Conservation (phyloP, 2,113 vertebrate genomes). For the Pelobates fuscus region DNA sequence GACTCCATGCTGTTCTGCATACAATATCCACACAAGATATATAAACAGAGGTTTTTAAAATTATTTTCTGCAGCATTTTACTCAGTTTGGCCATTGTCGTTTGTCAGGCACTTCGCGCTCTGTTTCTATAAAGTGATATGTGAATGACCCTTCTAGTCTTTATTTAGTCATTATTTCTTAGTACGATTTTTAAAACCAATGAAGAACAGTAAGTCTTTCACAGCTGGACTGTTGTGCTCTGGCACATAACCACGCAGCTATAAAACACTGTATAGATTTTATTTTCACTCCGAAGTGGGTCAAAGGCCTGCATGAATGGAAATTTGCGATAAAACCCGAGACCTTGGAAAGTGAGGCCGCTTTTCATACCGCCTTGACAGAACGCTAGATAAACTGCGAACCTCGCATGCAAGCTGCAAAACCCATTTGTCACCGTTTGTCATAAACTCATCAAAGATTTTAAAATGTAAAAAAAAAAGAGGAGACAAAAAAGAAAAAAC, state of each 20-base stretch:
- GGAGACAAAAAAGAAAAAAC: conserved; percentile 1
- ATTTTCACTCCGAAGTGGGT: conserved; percentile 34
- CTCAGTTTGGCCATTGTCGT: too few species aligned
- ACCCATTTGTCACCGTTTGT: background rate
- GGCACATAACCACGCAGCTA: background rate
- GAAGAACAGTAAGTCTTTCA: background rate
- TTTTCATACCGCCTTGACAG: conserved; percentile 33
- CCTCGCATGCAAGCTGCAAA: background rate
- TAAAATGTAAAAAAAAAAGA: too few species aligned
- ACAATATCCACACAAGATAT: too few species aligned
- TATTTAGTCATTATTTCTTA: too few species aligned
- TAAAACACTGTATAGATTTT: background rate
- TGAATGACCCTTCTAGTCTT: too few species aligned
- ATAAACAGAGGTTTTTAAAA: too few species aligned
- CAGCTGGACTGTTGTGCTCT: background rate
- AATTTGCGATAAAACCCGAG: background rate
- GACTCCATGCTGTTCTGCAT: too few species aligned
- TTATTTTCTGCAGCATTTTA: too few species aligned
- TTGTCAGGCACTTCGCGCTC: too few species aligned
- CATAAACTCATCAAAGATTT: background rate
- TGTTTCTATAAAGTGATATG: too few species aligned
- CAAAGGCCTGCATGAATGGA: background rate
- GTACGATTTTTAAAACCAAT: too few species aligned
- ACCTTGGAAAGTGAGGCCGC: conserved; percentile 17
- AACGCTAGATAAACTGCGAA: background rate